These are phyloP conservation scores for Tethea ocularis DNA, from an alignment of 2,888 invertebrate species.

Conservation along the genomic window DNA sequence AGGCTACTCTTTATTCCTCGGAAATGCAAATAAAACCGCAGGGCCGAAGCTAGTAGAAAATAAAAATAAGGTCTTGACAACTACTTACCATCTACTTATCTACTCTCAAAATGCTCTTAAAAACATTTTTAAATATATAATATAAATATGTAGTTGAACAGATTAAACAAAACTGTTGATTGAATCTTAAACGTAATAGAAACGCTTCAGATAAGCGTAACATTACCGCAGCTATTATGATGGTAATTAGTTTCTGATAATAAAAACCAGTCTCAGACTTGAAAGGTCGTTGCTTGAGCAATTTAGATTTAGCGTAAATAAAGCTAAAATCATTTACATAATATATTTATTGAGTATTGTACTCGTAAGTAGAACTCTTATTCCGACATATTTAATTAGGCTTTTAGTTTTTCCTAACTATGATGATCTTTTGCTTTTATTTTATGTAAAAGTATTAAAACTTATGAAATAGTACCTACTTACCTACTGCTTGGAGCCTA, in stretches of 20 bases:
- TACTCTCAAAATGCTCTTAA: no score
- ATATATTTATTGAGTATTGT: not conserved
- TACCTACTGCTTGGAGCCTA: no score
- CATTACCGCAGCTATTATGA: conserved; percentile 2
- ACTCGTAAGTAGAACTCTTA: not conserved
- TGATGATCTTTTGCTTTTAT: no score
- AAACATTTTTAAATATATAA: no score
- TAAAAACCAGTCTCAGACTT: not conserved
- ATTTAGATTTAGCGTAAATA: not conserved
- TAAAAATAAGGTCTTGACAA: no score
- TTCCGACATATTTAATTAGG: conserved; percentile 10
- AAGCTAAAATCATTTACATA: not conserved
- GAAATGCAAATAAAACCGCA: no score
- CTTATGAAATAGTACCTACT: no score
- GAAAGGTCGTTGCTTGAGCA: not conserved
- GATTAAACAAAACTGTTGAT: not conserved
- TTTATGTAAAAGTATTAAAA: no score
- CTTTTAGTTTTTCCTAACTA: not conserved
- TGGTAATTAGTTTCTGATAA: conserved; percentile 2
- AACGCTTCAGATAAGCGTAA: not conserved
- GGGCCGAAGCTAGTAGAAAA: no score
- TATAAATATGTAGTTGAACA: no score
- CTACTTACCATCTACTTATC: no score
- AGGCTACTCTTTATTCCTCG: no score
- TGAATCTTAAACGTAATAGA: not conserved